Percentiles rank a stretch among this genome's conserved stretches.
phyloP scores from a whole-genome alignment of 1,140 invertebrate genomes.

The Solen grandis region DNA sequence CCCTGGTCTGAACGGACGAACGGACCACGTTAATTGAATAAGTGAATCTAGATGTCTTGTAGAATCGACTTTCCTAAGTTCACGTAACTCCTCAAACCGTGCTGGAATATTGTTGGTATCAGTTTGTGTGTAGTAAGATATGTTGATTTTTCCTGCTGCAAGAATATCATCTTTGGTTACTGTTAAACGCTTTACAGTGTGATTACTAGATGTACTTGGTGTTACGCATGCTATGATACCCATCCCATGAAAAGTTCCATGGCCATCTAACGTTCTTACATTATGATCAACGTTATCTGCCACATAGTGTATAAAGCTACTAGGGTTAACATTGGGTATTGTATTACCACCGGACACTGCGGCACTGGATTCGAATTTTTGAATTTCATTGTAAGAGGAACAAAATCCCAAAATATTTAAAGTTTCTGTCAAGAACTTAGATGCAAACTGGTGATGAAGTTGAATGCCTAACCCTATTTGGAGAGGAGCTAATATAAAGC shows the following conservation, averaged over 20 bases:
- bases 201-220: conserved; percentile 32
- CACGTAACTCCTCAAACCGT: neutral
- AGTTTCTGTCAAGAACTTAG: conserved; percentile 51
- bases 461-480: conserved; percentile 61
- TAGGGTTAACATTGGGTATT: neutral
- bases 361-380: conserved; percentile 40
- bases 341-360: conserved; percentile 21
- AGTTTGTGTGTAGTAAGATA: conserved; percentile 25
- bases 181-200: conserved; percentile 57
- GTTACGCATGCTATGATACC: conserved; percentile 46
- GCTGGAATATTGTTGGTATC: neutral
- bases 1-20: conserved; percentile 13
- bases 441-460: conserved; percentile 59
- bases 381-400: conserved; percentile 48
- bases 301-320: conserved; percentile 46
- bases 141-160: conserved; percentile 37
- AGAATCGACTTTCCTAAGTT: neutral
- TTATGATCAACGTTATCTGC: conserved; percentile 63
- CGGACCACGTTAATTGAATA: conserved; percentile 16
- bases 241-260: conserved; percentile 55
- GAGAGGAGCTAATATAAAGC: conserved; percentile 44
- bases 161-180: conserved; percentile 27
- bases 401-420: conserved; percentile 45
- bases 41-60: neutral
- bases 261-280: conserved; percentile 47